Conservation (phyloP, 2,797 vertebrate species). For the Glyptemys insculpta region DNA sequence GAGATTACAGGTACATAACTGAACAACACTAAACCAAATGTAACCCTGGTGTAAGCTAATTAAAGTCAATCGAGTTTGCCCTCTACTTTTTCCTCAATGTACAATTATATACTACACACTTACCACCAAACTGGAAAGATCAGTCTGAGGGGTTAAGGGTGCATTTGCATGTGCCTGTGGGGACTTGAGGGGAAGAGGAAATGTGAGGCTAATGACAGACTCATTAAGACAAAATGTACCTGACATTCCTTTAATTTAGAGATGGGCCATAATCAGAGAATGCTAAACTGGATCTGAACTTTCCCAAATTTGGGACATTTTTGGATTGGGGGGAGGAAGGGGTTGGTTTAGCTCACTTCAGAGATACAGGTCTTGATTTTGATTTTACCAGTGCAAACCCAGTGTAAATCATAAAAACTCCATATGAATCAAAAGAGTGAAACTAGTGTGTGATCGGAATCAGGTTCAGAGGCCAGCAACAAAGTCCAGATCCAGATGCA, state of each 20-base stretch:
- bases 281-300: conserved; percentile 1
- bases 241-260: not conserved
- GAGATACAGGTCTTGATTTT: conserved; percentile 2
- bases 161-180: not conserved
- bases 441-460: conserved; percentile 22
- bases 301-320: not conserved
- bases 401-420: conserved; percentile 4
- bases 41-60: accelerated
- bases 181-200: not conserved
- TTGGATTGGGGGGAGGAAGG: not conserved
- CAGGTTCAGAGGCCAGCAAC: not conserved
- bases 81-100: not conserved
- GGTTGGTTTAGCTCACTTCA: not conserved
- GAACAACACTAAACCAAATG: not conserved
- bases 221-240: not conserved
- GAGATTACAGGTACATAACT: not conserved
- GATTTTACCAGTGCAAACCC: not conserved
- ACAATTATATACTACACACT: not conserved
- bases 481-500: conserved; percentile 15
- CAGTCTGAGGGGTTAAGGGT: not conserved
- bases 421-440: not conserved
- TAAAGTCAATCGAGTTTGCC: not conserved
- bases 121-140: not conserved
- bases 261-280: not conserved
- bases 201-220: not conserved